Conservation (phyloP, 1,140 invertebrate species). For the Coboldia fuscipes region DNA sequence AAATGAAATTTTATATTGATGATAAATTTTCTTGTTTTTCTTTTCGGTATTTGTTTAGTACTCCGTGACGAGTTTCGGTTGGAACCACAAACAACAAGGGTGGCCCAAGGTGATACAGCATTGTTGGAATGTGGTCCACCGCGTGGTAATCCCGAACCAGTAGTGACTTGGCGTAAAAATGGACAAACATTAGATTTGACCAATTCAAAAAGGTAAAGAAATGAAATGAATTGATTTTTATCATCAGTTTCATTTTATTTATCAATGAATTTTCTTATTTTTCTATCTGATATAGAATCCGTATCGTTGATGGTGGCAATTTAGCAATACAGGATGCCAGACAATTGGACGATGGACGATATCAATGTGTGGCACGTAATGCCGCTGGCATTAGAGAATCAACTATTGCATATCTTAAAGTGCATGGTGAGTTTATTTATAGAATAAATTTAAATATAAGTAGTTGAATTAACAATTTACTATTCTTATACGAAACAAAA, state of each 20-base stretch:
- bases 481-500: neutral
- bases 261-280: slow-evolving; percentile 1
- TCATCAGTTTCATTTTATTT: neutral
- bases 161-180: slow-evolving; percentile 64
- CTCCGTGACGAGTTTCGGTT: slow-evolving; percentile 64
- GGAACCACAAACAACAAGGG: slow-evolving; percentile 48
- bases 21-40: no score
- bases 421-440: slow-evolving; percentile 47
- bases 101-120: slow-evolving; percentile 64
- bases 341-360: slow-evolving; percentile 58
- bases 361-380: slow-evolving; percentile 69
- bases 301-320: slow-evolving; percentile 57
- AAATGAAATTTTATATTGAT: no score
- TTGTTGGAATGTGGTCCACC: slow-evolving; percentile 70
- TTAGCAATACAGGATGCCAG: slow-evolving; percentile 60
- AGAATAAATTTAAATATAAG: neutral
- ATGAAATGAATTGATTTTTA: neutral
- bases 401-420: slow-evolving; percentile 45
- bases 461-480: neutral
- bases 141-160: slow-evolving; percentile 64
- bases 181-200: slow-evolving; percentile 49
- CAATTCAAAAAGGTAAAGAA: slow-evolving; percentile 9
- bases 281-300: slow-evolving; percentile 32
- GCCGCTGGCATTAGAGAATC: slow-evolving; percentile 60
- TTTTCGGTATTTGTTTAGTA: slow-evolving; percentile 30